Evolutionary conservation across 2,797 vertebrate genomes (phyloP).

Genomic region (Catostomus latipinnis): DNA sequence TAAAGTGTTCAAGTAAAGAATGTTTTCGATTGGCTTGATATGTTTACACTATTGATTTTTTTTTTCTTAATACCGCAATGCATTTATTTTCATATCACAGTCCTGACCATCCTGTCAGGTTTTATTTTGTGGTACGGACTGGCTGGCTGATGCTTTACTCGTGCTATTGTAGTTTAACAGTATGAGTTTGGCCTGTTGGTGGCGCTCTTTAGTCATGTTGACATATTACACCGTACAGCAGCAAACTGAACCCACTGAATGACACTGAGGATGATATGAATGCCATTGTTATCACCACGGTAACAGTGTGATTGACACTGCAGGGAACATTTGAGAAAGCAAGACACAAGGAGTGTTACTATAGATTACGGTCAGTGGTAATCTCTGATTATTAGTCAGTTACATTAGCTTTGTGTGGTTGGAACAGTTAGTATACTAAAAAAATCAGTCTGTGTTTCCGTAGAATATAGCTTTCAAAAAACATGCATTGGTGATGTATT

Average conservation of each 20-base stretch:
- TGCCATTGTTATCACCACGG: constrained; percentile 57
- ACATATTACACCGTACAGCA: constrained; percentile 5
- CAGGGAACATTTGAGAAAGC: constrained; percentile 28
- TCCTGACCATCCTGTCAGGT: neutral
- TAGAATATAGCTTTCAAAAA: too few species aligned
- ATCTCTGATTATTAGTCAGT: neutral
- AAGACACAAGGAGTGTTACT: neutral
- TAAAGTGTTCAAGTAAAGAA: too few species aligned
- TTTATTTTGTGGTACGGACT: neutral
- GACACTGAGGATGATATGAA: constrained; percentile 64
- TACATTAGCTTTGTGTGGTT: too few species aligned
- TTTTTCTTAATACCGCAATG: too few species aligned
- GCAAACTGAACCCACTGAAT: constrained; percentile 48
- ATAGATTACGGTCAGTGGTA: too few species aligned
- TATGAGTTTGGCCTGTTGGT: constrained; percentile 63
- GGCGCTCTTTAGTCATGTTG: constrained; percentile 62
- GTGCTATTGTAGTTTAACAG: neutral
- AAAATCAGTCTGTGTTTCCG: too few species aligned
- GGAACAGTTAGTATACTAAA: too few species aligned
- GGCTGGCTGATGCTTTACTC: neutral
- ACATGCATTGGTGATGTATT: too few species aligned
- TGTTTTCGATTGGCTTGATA: too few species aligned
- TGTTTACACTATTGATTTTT: too few species aligned
- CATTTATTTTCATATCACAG: too few species aligned
- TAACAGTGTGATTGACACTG: constrained; percentile 52